phyloP scores from a whole-genome alignment of 2,113 vertebrate genomes.

The Plestiodon gilberti region DNA sequence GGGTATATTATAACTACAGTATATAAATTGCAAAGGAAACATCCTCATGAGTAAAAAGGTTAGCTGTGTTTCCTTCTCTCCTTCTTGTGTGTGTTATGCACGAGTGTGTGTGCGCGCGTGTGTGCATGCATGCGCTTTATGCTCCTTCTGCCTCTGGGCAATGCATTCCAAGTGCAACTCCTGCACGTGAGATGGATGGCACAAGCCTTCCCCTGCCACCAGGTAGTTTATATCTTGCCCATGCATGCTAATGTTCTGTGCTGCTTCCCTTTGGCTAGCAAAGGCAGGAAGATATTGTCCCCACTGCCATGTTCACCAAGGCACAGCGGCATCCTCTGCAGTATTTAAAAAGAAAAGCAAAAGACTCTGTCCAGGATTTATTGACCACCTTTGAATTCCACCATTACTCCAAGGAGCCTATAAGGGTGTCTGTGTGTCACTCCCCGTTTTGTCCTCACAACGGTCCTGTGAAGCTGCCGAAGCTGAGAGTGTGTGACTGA shows the following conservation, averaged over 20 bases:
- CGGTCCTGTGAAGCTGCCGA: neutral
- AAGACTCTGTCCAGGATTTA: neutral
- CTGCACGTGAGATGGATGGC: slow-evolving; percentile 1
- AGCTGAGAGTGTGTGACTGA: too few relatives aligned
- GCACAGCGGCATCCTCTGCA: neutral
- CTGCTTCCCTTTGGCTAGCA: neutral
- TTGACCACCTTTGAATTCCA: neutral
- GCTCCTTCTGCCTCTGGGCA: slow-evolving; percentile 22
- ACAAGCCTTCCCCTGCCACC: neutral
- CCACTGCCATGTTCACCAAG: too few relatives aligned
- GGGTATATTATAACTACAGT: neutral
- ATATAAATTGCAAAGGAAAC: slow-evolving; percentile 61
- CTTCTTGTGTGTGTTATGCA: slow-evolving; percentile 5
- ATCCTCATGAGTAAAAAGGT: slow-evolving; percentile 17
- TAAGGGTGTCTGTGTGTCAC: neutral
- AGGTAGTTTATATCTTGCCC: neutral
- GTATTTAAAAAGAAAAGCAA: neutral
- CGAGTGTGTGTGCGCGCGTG: too few relatives aligned
- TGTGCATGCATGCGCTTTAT: neutral
- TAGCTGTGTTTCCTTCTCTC: slow-evolving; percentile 64
- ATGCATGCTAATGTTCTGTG: neutral
- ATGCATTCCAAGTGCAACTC: neutral
- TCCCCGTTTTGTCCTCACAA: neutral
- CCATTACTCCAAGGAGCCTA: neutral
- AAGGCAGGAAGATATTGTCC: neutral